Evolutionary conservation across 1,140 invertebrate species (phyloP).

Genomic region (Babylonia areolata): DNA sequence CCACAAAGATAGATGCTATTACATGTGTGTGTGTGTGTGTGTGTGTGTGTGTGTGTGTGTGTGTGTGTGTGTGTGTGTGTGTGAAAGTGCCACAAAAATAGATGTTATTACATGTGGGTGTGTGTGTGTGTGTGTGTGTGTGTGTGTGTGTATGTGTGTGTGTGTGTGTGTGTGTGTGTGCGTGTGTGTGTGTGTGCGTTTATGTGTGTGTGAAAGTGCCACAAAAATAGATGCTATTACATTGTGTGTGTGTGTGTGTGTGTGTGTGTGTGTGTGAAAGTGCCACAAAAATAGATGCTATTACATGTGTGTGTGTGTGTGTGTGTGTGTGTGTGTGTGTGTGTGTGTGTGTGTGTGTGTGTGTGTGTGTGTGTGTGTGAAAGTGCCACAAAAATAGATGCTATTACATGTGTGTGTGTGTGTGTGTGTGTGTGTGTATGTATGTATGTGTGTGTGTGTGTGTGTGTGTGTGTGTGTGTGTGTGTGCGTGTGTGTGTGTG

Average conservation of each 20-base stretch:
- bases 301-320: constrained; percentile 13
- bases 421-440: background rate
- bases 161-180: constrained; percentile 27
- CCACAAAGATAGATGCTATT: background rate
- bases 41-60: background rate
- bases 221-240: too few species aligned
- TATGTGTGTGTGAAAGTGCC: constrained; percentile 25
- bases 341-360: constrained; percentile 3
- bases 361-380: too few species aligned
- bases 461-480: constrained; percentile 28
- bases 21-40: background rate
- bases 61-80: background rate
- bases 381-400: too few species aligned
- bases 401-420: background rate
- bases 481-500: constrained; percentile 18
- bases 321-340: background rate
- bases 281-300: too few species aligned
- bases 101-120: too few species aligned
- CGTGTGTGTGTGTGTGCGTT: constrained; percentile 1
- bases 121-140: constrained; percentile 20
- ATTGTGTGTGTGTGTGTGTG: constrained; percentile 21
- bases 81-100: background rate
- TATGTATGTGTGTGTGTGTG: constrained; percentile 21
- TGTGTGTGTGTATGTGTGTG: constrained; percentile 3
- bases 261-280: background rate